Evolutionary conservation across 2,113 vertebrate genomes (phyloP), one percentile per base, ranked within the genome.

Genomic region (Pseudorectes ferrugineus): DNA sequence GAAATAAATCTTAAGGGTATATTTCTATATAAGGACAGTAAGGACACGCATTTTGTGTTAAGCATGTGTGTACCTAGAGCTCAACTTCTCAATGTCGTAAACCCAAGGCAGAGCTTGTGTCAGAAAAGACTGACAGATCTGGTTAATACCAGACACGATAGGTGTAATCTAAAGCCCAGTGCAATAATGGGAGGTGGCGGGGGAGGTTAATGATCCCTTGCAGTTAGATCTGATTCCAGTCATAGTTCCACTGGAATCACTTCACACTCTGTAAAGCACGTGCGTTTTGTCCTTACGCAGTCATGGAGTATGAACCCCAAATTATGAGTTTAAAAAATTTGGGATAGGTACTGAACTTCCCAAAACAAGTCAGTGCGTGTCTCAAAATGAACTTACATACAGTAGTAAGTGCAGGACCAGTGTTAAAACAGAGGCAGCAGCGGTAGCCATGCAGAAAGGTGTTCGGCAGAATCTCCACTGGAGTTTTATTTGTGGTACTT

Each of bases 251-350:
- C 35, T 73, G 54, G 54, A 74, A 78, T 36, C 25, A 13, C 19
- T 40, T 59, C 49, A 55, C 4, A 16, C 9, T 36, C 23, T 20
- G 36, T 33, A 28, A 57, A 48, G 61, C 23, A 82, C 0, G 0
- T 40, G 14, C 43, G 11, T 23, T 23, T 5, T 45, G 40, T 77
- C 12, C 35, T 68, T 23, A 24, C 18, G 11, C 35, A 46, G 43
- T n/a, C 48, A 49, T 17, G 10, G 46, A 71, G 36, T 23, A n/a
- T 10, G 4, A 59, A 82, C 49, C 16, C 33, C 45, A 40, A 43
- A 40, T 45, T 16, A 40, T 4, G 59, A 81, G 24, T 66, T 36
- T 36, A 42, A 86, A 63, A 82, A 57, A 36, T 9, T 5, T 22
- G 11, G 33, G 21, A 43, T 46, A 58, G 19, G 23, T 61, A 42